Conservation (phyloP, 2,113 vertebrate species). For the Nesoenas mayeri region DNA sequence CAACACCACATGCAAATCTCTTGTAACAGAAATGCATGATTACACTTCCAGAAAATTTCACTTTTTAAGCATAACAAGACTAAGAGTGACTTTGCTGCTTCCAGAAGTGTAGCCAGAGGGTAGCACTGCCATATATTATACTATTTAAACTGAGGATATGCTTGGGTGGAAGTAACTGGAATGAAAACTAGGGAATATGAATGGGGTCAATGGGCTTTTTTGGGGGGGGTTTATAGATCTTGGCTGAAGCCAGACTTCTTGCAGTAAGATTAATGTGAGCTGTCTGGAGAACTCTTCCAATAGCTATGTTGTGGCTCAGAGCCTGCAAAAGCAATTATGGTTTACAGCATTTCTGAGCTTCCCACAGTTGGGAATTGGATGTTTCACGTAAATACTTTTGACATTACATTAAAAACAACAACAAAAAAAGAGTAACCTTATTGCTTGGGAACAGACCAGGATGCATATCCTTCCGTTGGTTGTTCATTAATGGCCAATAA, state of each 20-base stretch:
- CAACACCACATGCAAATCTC: neutral
- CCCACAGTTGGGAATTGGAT: neutral
- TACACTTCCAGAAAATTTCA: neutral
- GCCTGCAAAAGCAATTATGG: neutral
- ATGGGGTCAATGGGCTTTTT: neutral
- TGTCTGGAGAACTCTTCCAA: neutral
- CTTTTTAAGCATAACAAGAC: neutral
- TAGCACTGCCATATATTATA: neutral
- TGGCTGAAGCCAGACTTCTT: neutral
- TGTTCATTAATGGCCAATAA: neutral
- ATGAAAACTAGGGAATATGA: neutral
- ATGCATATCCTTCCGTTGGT: neutral
- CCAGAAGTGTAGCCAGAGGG: neutral
- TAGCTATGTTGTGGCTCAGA: neutral
- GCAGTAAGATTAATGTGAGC: neutral
- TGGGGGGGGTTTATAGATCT: neutral
- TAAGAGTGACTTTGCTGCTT: neutral
- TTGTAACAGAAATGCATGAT: neutral
- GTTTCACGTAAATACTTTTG: neutral
- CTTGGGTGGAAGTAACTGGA: neutral
- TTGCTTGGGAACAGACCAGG: neutral
- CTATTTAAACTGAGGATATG: neutral
- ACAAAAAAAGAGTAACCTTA: no score
- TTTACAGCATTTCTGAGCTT: neutral
- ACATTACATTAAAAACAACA: neutral